Base-by-base conservation (phyloP, 2,113 vertebrate genomes). In the Dipodomys stephensi region DNA sequence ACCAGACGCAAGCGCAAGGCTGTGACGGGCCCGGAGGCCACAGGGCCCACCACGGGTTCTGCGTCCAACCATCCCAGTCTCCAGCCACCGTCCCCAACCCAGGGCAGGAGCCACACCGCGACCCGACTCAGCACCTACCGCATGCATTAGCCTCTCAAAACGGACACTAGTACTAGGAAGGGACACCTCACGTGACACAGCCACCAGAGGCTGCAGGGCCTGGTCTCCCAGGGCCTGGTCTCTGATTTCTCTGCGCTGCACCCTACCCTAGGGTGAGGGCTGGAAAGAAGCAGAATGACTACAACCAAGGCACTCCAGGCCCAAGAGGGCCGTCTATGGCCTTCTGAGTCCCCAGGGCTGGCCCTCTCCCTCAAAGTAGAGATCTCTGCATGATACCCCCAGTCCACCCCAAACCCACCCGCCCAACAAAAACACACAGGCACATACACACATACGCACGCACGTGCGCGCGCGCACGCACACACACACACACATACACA, bases 301-400 rank as follows among this genome's bases (percentile, higher is more conserved):
- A 83, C 65, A 77, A 46, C 95, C 97, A 97, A 96, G 97, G 97
- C 97, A 96, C 95, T 94, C 92, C 85, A 94, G 93, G 82, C 93
- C 95, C 87, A 64, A 65, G 64, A 78, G 88, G 73, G 83, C 92
- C 73, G 68, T 49, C 62, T 18, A 30, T 0, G 60, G 87, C 90
- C 95, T 82, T 78, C 80, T 30, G 53, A 92, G 77, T 91, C 87
- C 84, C 76, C 49, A 71, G 83, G 83, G 92, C 92, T 68, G 25
- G 46, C 64, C 83, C 83, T 93, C 76, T 68, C 57, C 84, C 62
- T 39, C 57, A 10, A 73, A 69, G 35, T n/a, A 62, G 88, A 64
- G 81, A 83, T 83, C 60, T 88, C 95, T 77, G 28, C 60, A 86
- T 73, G 68, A 90, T 8, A 92, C 53, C 76, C 76, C 44, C 27